Evolutionary conservation across 2,797 vertebrate genomes (phyloP).

Genomic region (Enteromius trimaculatus): DNA sequence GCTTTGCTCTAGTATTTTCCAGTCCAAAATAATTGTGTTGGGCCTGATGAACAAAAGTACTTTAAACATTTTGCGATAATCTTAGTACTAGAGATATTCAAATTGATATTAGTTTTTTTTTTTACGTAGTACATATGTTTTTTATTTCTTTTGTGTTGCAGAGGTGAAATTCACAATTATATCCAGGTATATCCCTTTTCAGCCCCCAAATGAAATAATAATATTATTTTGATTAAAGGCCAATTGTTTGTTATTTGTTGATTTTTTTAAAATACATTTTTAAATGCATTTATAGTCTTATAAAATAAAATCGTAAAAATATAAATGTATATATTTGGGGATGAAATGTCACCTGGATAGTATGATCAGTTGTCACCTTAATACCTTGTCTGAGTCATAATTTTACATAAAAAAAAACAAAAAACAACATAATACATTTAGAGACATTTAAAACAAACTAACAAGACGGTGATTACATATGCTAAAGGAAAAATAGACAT

Average conservation of each 20-base stretch:
- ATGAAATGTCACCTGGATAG: background rate
- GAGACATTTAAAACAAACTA: constrained; percentile 59
- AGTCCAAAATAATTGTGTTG: too few species aligned
- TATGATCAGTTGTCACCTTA: background rate
- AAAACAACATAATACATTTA: constrained; percentile 16
- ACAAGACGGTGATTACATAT: too few species aligned
- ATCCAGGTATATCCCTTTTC: background rate
- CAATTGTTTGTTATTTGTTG: background rate
- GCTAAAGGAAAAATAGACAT: constrained; percentile 57
- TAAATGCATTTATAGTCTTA: too few species aligned
- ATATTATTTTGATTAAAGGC: background rate
- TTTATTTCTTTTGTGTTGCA: background rate
- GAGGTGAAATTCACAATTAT: background rate
- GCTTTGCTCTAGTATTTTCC: too few species aligned
- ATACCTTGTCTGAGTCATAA: constrained; percentile 16
- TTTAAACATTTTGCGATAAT: background rate
- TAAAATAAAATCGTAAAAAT: too few species aligned
- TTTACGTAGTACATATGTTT: background rate
- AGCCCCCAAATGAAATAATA: background rate
- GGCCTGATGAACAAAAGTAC: background rate
- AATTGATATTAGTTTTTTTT: background rate
- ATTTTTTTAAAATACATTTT: background rate
- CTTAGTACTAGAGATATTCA: background rate
- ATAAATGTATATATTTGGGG: background rate
- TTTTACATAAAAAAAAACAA: background rate